Percentiles rank a stretch among this genome's conserved stretches.
Conservation (phyloP, 2,113 vertebrate species). For the Podarcis raffonei region DNA sequence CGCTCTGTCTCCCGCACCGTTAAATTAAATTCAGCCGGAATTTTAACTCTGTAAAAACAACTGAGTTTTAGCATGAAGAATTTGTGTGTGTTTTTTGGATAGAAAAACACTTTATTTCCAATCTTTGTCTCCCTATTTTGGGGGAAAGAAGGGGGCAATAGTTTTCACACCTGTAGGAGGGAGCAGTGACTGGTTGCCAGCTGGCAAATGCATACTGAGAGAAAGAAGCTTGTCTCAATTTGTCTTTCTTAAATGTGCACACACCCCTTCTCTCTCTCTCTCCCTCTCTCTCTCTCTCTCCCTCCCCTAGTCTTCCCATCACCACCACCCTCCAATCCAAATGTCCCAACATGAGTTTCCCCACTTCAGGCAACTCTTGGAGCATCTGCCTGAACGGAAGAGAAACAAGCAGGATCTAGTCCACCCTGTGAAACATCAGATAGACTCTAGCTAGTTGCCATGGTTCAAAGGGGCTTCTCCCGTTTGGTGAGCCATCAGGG, state of each 20-base stretch:
- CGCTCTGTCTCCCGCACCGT: constrained; percentile 21
- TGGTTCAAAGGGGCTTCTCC: not conserved
- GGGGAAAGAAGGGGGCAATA: not conserved
- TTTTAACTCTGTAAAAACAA: constrained; percentile 40
- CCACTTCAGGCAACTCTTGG: not conserved
- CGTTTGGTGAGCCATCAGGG: not conserved
- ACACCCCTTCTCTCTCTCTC: not conserved
- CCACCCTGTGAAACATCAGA: not conserved
- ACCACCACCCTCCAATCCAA: not conserved
- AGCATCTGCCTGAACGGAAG: not conserved
- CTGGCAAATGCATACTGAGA: not conserved
- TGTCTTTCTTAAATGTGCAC: constrained; percentile 17
- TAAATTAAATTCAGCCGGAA: constrained; percentile 29
- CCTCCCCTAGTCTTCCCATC: not conserved
- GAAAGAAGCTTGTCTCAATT: not conserved
- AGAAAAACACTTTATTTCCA: constrained; percentile 13
- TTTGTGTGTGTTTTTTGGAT: not conserved
- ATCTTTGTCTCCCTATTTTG: not conserved
- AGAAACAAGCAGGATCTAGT: not conserved
- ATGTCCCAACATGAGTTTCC: not conserved
- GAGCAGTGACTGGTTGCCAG: not conserved
- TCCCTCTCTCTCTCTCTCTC: no score
- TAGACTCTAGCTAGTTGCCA: not conserved
- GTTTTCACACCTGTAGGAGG: not conserved
- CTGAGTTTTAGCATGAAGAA: constrained; percentile 36